phyloP scores from a whole-genome alignment of 2,888 invertebrate species.

The Dolichopus griseipennis region DNA sequence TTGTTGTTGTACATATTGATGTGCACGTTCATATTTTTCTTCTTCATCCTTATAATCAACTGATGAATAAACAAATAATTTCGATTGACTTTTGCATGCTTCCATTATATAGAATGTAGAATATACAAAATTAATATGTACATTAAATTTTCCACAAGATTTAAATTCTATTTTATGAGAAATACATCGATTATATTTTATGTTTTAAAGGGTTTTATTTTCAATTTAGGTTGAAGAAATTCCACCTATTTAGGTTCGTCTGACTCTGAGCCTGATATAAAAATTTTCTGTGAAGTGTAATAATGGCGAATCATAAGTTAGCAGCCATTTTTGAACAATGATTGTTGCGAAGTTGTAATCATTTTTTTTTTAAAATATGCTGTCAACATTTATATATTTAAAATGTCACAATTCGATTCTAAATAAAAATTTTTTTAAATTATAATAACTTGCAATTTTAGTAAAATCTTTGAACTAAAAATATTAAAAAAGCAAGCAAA shows the following conservation, averaged over 20 bases:
- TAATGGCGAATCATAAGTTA: constrained; percentile 1
- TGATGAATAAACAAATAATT: constrained; percentile 70
- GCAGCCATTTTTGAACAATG: neutral
- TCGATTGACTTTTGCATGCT: constrained; percentile 43
- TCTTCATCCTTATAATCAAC: constrained; percentile 87
- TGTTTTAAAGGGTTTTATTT: neutral
- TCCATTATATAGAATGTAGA: constrained; percentile 9
- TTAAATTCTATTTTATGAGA: neutral
- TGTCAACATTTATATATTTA: too few relatives aligned
- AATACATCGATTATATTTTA: neutral
- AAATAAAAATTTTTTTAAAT: too few relatives aligned
- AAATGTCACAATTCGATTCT: too few relatives aligned
- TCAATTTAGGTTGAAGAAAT: neutral
- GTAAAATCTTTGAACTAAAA: too few relatives aligned
- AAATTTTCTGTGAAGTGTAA: constrained; percentile 3
- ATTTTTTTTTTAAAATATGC: too few relatives aligned
- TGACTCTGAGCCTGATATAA: constrained; percentile 6
- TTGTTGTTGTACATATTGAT: constrained; percentile 64
- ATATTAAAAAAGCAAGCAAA: too few relatives aligned
- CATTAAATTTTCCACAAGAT: neutral
- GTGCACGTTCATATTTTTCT: constrained; percentile 87
- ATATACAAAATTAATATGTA: constrained; percentile 1
- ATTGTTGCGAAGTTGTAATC: too few relatives aligned
- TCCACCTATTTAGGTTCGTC: constrained; percentile 1
- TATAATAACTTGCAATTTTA: too few relatives aligned